A percentile compares a stretch with the other conserved stretches of the same genome.
Evolutionary conservation across 2,797 vertebrate genomes (phyloP).

Genomic region (Centropyge bicolor): DNA sequence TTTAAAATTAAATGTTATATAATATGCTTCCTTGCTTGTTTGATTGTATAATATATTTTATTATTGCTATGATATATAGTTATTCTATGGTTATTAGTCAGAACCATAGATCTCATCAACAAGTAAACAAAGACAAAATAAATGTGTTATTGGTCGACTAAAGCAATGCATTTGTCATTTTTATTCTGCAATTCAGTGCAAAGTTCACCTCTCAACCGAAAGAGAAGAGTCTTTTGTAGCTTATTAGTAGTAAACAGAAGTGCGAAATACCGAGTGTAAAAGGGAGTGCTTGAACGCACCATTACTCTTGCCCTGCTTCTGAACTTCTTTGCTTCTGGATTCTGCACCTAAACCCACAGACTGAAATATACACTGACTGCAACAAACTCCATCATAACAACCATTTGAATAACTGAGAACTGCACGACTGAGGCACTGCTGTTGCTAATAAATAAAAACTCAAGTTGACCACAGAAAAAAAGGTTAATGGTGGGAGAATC

Average conservation of each 20-base stretch:
- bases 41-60: no score
- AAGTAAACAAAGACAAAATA: neutral
- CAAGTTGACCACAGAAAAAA: neutral
- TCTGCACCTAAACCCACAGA: conserved; percentile 53
- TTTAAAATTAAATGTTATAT: neutral
- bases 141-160: neutral
- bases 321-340: conserved; percentile 69
- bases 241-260: neutral
- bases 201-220: neutral
- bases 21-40: no score
- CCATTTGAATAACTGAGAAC: neutral
- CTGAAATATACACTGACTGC: conserved; percentile 13
- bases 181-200: neutral
- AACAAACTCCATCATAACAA: neutral
- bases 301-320: conserved; percentile 73
- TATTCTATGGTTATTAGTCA: no score
- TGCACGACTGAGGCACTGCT: neutral
- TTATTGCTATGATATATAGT: neutral
- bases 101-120: neutral
- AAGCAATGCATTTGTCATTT: neutral
- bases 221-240: no score
- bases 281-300: conserved; percentile 57
- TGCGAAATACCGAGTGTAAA: neutral
- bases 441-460: conserved; percentile 9
- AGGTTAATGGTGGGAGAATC: neutral